Evolutionary conservation across 2,888 invertebrate species (phyloP), one percentile per base, ranked within the genome.

Genomic region (Perizoma affinitatum): DNA sequence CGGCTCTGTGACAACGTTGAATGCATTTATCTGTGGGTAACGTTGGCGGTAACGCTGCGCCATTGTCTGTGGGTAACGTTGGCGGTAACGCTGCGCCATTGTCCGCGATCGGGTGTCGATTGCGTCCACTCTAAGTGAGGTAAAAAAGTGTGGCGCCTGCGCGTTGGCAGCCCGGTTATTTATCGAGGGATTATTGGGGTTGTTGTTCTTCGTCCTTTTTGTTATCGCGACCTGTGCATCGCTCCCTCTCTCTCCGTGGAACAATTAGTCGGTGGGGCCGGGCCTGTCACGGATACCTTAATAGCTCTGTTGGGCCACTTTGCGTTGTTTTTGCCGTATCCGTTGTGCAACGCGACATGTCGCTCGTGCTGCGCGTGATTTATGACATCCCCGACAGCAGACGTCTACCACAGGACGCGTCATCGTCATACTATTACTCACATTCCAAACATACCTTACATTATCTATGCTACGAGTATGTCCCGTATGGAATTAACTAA

Each of bases 81-180:
- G 38, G 38, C 3, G 48, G n/a, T 42, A 6, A 34, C 49, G 50
- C 40, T 3, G 41, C 45, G 11, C 58, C 61, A 67, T 67, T 57
- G 63, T 57, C 54, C 66, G 66, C 38, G 38, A 22, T 22, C 75
- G 74, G 84, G 82, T 79, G 86, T 83, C 83, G 69, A 72, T 71
- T 62, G 66, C 57, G 61, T 61, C 55, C 50, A 65, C 73, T 74
- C 78, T 72, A 71, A 40, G 42, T 9, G 49, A 57, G 49, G 61
- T 48, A 83, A 84, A 85, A 82, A 80, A 74, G 68, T 75, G 78
- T 87, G 90, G 90, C 89, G 90, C 90, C 90, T 86, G 82, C 78
- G 78, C 82, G 81, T 86, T 86, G 84, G 78, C 81, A 80, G 80
- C 79, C 78, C 68, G 73, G 82, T 86, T 87, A 88, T 89, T 89